phyloP scores from a whole-genome alignment of 2,888 invertebrate genomes.

The Apocheima hispidaria region DNA sequence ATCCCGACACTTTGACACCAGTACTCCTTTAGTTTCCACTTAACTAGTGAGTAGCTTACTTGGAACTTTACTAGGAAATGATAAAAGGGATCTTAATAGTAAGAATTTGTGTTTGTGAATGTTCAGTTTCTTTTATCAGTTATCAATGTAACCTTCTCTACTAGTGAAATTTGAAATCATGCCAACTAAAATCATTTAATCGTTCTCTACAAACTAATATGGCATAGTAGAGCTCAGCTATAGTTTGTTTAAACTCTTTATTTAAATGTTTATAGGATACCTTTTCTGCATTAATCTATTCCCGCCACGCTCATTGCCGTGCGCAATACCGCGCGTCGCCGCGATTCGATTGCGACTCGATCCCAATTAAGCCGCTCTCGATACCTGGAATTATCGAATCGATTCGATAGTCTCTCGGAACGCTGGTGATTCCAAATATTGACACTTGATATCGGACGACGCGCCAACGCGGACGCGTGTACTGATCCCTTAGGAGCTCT shows the following conservation, averaged over 20 bases:
- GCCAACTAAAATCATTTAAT: no score
- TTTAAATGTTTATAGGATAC: neutral
- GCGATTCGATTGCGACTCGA: conserved; percentile 57
- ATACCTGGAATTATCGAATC: conserved; percentile 70
- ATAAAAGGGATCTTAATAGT: no score
- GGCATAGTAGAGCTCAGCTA: neutral
- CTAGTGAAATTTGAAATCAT: no score
- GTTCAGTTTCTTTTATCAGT: no score
- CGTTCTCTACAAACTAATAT: neutral
- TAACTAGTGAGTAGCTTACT: no score
- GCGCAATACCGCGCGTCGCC: conserved; percentile 26
- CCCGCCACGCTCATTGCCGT: conserved; percentile 13
- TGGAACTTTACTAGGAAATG: no score
- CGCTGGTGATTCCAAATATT: conserved; percentile 68
- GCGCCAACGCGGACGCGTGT: conserved; percentile 29
- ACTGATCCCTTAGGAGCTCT: conserved; percentile 18
- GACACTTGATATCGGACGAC: conserved; percentile 58
- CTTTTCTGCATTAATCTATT: neutral
- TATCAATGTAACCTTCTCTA: no score
- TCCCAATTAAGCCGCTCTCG: conserved; percentile 75
- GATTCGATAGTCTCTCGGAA: conserved; percentile 56
- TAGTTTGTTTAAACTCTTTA: neutral
- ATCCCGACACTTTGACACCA: no score
- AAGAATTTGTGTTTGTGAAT: no score
- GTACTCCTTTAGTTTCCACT: no score